Base-by-base conservation (phyloP, 2,797 vertebrate genomes). In the Silurus lanzhouensis region DNA sequence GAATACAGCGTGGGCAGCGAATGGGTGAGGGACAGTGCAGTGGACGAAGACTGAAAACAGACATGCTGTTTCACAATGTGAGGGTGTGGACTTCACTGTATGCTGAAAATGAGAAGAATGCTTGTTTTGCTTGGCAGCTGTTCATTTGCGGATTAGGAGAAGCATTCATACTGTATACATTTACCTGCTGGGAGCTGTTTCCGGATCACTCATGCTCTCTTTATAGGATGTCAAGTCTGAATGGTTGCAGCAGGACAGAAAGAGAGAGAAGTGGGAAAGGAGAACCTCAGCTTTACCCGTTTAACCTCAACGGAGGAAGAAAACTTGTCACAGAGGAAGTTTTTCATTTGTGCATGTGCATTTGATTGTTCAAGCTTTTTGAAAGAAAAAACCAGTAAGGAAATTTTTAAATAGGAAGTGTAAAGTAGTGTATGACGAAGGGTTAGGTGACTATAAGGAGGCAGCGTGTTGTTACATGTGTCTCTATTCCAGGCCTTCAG, bases 71-170 rank as follows among this genome's bases (percentile, higher is more conserved):
- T 48, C 70, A 63, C 64, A 75, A 74, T 10, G 44, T 19, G 27
- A 27, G 78, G 76, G 63, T 72, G 86, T 87, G 84, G 76, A 71
- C 64, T 60, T 14, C 3, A 19, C 55, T 63, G 52, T 52, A 82
- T 44, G n/a, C 17, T 58, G 38, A 82, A 86, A 87, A 88, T 84
- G 76, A 83, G 81, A 83, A 81, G 81, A 86, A 88, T 82, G 87
- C 82, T 85, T 57, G 48, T 82, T 83, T 38, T 63, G 66, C 44
- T 75, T 72, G 84, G 44, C 84, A 85, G 81, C 79, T 87, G 85
- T 85, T 79, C 74, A 57, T 79, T 13, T 61, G 82, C 82, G 60
- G 88, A 88, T 88, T 88, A 84, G 66, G 77, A 75, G 72, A 63
- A 86, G 77, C 84, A 60, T 44, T 38, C 17, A 38, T 63, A 19